phyloP scores from a whole-genome alignment of 2,888 invertebrate species.

The Drosophila emarginata region DNA sequence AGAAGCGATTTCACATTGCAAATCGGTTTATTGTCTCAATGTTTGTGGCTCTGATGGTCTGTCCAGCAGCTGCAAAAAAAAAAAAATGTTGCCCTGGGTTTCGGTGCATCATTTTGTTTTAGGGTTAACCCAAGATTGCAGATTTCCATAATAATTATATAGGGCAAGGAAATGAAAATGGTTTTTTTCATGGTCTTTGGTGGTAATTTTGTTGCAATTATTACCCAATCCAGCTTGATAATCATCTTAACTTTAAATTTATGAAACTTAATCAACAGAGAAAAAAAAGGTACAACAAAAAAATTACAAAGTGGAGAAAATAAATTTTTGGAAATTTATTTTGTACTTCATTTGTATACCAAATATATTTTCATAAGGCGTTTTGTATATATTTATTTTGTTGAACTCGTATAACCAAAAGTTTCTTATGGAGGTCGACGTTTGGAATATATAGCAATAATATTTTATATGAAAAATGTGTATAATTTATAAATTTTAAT shows the following conservation, averaged over 20 bases:
- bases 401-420: too few species aligned
- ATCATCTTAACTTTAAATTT: constrained; percentile 1
- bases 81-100: background rate
- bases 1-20: constrained; percentile 39
- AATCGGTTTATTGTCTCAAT: constrained; percentile 26
- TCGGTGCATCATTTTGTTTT: constrained; percentile 14
- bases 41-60: background rate
- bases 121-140: constrained; percentile 8
- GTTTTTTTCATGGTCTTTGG: constrained; percentile 9
- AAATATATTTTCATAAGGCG: background rate
- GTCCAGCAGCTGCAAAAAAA: constrained; percentile 36
- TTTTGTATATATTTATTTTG: too few species aligned
- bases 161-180: background rate
- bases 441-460: too few species aligned
- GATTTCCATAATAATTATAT: constrained; percentile 15
- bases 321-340: background rate
- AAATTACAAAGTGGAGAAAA: background rate
- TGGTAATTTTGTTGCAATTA: constrained; percentile 12
- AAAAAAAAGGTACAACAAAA: background rate
- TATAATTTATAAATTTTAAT: too few species aligned
- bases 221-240: constrained; percentile 6
- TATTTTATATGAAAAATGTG: too few species aligned
- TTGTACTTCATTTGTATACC: background rate
- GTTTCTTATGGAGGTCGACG: too few species aligned
- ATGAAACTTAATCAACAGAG: constrained; percentile 1